Evolutionary conservation across 2,888 invertebrate genomes (phyloP).

Genomic region (Ganaspis brasiliensis): DNA sequence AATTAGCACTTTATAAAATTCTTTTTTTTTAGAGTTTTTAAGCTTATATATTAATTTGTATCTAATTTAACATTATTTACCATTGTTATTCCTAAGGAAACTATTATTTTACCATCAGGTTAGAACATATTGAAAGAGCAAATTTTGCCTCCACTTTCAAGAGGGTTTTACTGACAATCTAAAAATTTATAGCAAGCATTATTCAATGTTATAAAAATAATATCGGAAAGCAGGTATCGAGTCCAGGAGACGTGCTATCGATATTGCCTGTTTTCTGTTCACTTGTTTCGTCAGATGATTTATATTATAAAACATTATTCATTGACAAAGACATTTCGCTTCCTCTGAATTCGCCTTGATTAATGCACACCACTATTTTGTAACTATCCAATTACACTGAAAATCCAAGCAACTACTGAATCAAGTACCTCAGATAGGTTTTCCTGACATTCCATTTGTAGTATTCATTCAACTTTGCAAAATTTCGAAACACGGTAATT

Average conservation of each 20-base stretch:
- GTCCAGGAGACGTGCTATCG: background rate
- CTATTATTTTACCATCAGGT: background rate
- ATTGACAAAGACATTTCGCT: background rate
- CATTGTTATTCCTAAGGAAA: background rate
- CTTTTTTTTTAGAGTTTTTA: too few relatives aligned
- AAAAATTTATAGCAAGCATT: conserved; percentile 15
- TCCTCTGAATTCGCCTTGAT: background rate
- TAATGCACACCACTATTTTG: conserved; percentile 7
- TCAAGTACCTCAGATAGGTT: background rate
- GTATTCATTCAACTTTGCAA: background rate
- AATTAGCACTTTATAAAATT: too few relatives aligned
- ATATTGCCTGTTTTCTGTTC: background rate
- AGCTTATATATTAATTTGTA: too few relatives aligned
- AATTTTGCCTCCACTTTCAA: background rate
- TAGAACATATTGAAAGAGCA: background rate
- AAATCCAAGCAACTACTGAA: background rate
- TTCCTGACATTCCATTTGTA: background rate
- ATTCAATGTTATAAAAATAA: conserved; percentile 30
- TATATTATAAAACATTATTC: conserved; percentile 18
- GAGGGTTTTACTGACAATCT: background rate
- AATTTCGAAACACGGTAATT: background rate
- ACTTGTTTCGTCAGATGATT: background rate
- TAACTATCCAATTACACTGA: conserved; percentile 15
- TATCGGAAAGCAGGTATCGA: background rate
- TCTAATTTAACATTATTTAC: background rate